Evolutionary conservation across 2,888 invertebrate species (phyloP).

Genomic region (Erebia aethiops): DNA sequence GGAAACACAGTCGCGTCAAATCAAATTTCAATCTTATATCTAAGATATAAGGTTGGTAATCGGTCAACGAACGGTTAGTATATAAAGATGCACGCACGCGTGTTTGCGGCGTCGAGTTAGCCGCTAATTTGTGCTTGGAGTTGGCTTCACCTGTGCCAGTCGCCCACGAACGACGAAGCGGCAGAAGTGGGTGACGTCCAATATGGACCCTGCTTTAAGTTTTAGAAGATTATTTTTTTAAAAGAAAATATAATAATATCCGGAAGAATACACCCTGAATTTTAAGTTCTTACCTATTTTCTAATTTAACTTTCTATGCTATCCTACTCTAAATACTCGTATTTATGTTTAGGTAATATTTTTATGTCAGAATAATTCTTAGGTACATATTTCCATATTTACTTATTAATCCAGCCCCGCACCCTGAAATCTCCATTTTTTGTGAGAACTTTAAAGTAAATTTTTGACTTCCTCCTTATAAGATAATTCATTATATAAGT

Average conservation of each 20-base stretch:
- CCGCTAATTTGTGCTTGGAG: slow-evolving; percentile 71
- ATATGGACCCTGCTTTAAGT: background rate
- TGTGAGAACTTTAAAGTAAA: no score
- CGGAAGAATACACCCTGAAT: background rate
- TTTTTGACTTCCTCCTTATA: no score
- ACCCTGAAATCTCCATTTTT: no score
- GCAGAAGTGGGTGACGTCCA: slow-evolving; percentile 39
- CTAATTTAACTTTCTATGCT: no score
- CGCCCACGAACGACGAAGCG: slow-evolving; percentile 53
- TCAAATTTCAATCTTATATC: slow-evolving; percentile 10
- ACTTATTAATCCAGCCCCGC: no score
- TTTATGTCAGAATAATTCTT: no score
- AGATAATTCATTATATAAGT: no score
- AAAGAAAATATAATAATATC: background rate
- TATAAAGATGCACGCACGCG: slow-evolving; percentile 53
- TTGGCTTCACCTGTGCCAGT: slow-evolving; percentile 27
- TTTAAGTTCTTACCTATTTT: background rate
- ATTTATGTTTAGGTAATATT: no score
- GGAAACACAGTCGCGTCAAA: slow-evolving; percentile 10
- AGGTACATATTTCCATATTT: no score
- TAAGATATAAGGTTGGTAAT: slow-evolving; percentile 48
- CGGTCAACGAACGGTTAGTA: slow-evolving; percentile 39
- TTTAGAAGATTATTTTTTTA: background rate
- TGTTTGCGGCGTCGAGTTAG: slow-evolving; percentile 63
- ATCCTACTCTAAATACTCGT: no score